These are phyloP conservation scores for Siphonodentalium dalli DNA, from an alignment of 2,888 invertebrate genomes.

Conservation along the genomic window DNA sequence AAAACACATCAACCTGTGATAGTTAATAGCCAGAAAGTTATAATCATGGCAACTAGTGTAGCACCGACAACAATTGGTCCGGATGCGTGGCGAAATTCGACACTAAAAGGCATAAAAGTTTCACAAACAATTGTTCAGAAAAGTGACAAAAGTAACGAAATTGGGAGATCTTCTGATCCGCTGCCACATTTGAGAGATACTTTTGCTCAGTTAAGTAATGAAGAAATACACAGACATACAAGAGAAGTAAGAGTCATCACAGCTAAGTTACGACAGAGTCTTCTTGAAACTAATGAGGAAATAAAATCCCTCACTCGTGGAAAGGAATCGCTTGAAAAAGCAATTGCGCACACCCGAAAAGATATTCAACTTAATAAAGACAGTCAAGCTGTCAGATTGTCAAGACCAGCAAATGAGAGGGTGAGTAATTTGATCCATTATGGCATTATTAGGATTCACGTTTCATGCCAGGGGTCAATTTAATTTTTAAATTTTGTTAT, in stretches of 20 bases:
- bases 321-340: slow-evolving; percentile 60
- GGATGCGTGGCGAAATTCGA: slow-evolving; percentile 60
- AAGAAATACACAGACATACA: slow-evolving; percentile 61
- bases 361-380: slow-evolving; percentile 62
- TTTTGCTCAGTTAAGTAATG: slow-evolving; percentile 60
- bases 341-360: slow-evolving; percentile 62
- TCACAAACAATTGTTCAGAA: slow-evolving; percentile 56
- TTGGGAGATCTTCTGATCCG: slow-evolving; percentile 59
- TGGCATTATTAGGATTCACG: slow-evolving; percentile 1
- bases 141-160: slow-evolving; percentile 56
- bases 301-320: slow-evolving; percentile 60
- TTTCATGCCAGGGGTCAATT: background rate
- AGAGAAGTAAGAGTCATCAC: slow-evolving; percentile 60
- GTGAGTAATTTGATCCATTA: slow-evolving; percentile 46
- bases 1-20: too few species aligned
- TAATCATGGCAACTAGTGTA: slow-evolving; percentile 16
- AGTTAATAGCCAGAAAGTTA: slow-evolving; percentile 14
- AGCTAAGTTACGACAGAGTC: slow-evolving; percentile 58
- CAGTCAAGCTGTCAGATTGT: slow-evolving; percentile 51
- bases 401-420: slow-evolving; percentile 59
- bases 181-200: slow-evolving; percentile 62
- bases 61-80: slow-evolving; percentile 55
- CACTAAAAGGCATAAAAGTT: slow-evolving; percentile 59
- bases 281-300: slow-evolving; percentile 63
- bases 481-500: background rate